These are phyloP conservation scores for Aphyosemion australe DNA, from an alignment of 2,113 vertebrate species.

Conservation along the genomic window DNA sequence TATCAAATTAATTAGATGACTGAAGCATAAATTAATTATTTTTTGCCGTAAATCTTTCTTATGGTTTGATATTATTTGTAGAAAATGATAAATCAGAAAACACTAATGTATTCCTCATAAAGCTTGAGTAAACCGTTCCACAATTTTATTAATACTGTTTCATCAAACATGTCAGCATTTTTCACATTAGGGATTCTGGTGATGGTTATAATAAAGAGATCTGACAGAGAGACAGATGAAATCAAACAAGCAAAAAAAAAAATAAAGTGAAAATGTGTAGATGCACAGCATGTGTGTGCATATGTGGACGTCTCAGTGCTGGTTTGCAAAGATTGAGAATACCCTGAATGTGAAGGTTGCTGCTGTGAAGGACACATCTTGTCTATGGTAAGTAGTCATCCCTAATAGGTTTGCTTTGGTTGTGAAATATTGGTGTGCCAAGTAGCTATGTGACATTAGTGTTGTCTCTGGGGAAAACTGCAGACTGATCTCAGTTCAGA, in stretches of 20 bases:
- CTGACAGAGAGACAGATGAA: constrained; percentile 42
- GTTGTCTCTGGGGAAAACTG: constrained; percentile 88
- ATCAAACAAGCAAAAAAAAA: constrained; percentile 57
- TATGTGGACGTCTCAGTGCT: constrained; percentile 27
- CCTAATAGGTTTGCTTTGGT: constrained; percentile 94
- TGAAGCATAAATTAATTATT: too few species aligned
- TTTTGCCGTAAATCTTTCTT: too few species aligned
- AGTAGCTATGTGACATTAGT: constrained; percentile 90
- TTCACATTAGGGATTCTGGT: constrained; percentile 27
- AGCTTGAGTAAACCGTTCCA: too few species aligned
- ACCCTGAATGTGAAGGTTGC: constrained; percentile 83
- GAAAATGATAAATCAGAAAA: too few species aligned
- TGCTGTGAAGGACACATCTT: constrained; percentile 94
- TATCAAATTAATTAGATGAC: too few species aligned
- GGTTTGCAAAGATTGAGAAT: constrained; percentile 52
- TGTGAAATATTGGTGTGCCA: constrained; percentile 94
- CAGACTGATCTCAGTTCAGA: constrained; percentile 86
- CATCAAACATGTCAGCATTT: too few species aligned
- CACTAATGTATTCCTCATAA: too few species aligned
- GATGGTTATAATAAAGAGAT: constrained; percentile 57
- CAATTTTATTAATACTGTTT: too few species aligned
- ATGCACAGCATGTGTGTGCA: constrained; percentile 43
- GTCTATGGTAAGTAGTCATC: constrained; percentile 92
- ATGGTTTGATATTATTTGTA: too few species aligned
- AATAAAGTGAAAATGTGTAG: neutral